A percentile compares a stretch with the other conserved stretches of the same genome.
Conservation (phyloP, 2,797 vertebrate genomes). For the Thunnus albacares region DNA sequence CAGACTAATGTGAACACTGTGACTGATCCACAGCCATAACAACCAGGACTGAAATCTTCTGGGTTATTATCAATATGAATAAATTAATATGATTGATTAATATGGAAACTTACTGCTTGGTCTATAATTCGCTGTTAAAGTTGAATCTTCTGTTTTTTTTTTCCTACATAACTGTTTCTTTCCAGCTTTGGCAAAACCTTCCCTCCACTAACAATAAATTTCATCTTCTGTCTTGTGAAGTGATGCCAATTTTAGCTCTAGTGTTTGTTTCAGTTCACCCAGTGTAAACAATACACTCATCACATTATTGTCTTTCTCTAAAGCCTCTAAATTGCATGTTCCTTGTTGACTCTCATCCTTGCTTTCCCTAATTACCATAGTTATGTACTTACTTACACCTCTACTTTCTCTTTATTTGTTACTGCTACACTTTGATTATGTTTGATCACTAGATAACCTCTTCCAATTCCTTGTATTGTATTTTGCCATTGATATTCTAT, state of each 20-base stretch:
- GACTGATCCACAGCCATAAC: too few species aligned
- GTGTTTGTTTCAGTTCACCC: neutral
- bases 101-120: too few species aligned
- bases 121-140: too few species aligned
- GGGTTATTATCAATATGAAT: too few species aligned
- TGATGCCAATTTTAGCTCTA: neutral
- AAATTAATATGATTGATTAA: too few species aligned
- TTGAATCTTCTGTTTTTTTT: too few species aligned
- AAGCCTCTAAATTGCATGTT: neutral
- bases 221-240: neutral
- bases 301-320: neutral
- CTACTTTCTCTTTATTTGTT: neutral
- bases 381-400: neutral
- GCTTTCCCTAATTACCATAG: neutral
- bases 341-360: neutral
- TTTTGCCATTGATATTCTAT: neutral
- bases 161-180: too few species aligned
- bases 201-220: neutral
- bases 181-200: neutral
- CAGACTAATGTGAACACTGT: too few species aligned
- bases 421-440: neutral
- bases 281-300: neutral
- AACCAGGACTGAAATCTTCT: too few species aligned
- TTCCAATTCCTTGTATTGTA: neutral
- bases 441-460: neutral